These are phyloP conservation scores for Lateolabrax maculatus DNA, from an alignment of 2,797 vertebrate genomes.

Conservation along the genomic window DNA sequence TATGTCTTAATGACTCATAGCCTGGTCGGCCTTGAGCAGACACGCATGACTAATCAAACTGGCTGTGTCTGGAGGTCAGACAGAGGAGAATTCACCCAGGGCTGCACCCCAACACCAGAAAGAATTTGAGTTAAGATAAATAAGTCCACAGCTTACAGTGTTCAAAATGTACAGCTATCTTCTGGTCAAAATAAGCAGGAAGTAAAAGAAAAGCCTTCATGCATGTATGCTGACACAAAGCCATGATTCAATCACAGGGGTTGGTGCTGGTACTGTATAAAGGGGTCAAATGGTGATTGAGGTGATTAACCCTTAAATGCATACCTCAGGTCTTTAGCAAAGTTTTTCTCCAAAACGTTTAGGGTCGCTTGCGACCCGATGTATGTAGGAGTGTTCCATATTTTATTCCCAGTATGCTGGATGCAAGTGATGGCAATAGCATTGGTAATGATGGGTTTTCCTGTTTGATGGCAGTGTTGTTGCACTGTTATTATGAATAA, in stretches of 20 bases:
- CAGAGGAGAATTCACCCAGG: not conserved
- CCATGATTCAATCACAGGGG: not conserved
- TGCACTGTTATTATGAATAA: no score
- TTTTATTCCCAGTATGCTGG: no score
- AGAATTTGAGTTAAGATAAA: not conserved
- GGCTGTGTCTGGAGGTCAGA: constrained; percentile 30
- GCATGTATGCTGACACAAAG: not conserved
- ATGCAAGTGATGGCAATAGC: no score
- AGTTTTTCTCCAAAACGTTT: no score
- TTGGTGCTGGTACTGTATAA: not conserved
- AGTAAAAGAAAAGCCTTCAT: not conserved
- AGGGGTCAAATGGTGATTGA: not conserved
- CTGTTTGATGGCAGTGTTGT: no score
- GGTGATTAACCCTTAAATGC: not conserved
- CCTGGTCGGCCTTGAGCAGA: constrained; percentile 14
- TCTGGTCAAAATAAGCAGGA: not conserved
- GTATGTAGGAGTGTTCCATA: no score
- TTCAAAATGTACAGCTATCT: not conserved
- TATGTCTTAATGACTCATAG: constrained; percentile 24
- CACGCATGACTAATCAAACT: constrained; percentile 52
- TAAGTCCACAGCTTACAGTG: not conserved
- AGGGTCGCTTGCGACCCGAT: no score
- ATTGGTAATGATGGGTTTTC: no score
- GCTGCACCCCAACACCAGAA: not conserved
- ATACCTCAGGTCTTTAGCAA: not conserved